A percentile compares a stretch with the other conserved stretches of the same genome.
These are phyloP conservation scores for Eidolon dupreanum DNA, from an alignment of 2,797 vertebrate genomes.

Conservation along the genomic window DNA sequence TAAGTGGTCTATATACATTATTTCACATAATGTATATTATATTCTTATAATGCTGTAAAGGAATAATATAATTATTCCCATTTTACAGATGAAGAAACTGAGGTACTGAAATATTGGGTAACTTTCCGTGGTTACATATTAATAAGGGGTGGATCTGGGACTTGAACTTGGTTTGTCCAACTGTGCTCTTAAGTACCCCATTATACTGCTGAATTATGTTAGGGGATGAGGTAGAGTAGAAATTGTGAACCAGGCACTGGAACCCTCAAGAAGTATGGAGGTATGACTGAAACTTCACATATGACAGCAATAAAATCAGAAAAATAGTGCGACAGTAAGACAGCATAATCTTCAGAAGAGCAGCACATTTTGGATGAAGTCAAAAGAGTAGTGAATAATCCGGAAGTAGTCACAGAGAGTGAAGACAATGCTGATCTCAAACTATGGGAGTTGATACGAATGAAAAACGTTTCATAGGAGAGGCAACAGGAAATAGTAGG, in stretches of 20 bases:
- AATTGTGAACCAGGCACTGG: not conserved
- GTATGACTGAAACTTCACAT: not conserved
- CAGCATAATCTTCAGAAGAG: not conserved
- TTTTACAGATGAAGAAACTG: not conserved
- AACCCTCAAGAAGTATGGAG: not conserved
- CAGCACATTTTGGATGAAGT: not conserved
- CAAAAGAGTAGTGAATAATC: not conserved
- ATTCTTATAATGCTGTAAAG: not conserved
- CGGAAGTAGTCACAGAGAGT: not conserved
- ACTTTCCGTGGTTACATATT: not conserved
- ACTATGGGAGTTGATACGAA: not conserved
- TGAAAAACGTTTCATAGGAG: not conserved
- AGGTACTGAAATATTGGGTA: not conserved
- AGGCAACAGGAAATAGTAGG: not conserved
- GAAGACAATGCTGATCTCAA: not conserved
- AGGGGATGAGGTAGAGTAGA: not conserved
- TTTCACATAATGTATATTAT: not conserved
- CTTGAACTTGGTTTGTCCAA: not conserved
- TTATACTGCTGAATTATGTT: not conserved
- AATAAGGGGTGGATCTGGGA: not conserved
- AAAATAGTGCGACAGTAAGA: not conserved
- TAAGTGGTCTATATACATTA: not conserved
- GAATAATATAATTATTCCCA: not conserved
- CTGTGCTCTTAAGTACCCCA: not conserved
- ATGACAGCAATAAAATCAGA: not conserved